Evolutionary conservation across 2,797 vertebrate genomes (phyloP).

Genomic region (Fistularia commersonii): DNA sequence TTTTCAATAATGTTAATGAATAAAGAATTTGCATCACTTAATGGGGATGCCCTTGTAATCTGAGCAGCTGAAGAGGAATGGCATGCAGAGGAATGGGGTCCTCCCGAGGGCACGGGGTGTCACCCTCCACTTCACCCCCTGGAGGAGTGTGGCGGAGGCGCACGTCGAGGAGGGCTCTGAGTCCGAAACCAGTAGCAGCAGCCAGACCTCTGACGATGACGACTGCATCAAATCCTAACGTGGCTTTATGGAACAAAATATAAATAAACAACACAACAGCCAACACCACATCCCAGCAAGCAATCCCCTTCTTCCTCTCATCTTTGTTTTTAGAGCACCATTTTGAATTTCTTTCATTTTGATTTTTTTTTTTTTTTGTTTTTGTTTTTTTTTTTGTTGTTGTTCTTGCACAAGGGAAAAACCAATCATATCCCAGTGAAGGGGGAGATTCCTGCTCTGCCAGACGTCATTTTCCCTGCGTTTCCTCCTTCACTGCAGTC

Average conservation of each 20-base stretch:
- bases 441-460: conserved; percentile 74
- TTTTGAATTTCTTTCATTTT: conserved; percentile 67
- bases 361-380: conserved; percentile 41
- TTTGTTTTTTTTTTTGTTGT: conserved; percentile 44
- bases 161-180: conserved; percentile 89
- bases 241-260: conserved; percentile 75
- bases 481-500: conserved; percentile 75
- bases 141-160: conserved; percentile 90
- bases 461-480: conserved; percentile 77
- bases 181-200: conserved; percentile 93
- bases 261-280: conserved; percentile 44
- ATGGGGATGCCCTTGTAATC: background rate
- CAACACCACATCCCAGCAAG: conserved; percentile 70
- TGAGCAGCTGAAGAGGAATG: conserved; percentile 88
- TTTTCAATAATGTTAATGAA: background rate
- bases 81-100: conserved; percentile 90
- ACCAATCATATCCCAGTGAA: conserved; percentile 87
- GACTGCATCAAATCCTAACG: conserved; percentile 79
- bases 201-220: conserved; percentile 93
- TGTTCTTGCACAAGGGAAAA: conserved; percentile 93
- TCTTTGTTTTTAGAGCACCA: conserved; percentile 74
- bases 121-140: conserved; percentile 89
- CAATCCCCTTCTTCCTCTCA: conserved; percentile 61
- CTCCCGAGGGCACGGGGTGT: conserved; percentile 82
- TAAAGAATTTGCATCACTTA: background rate